Base-by-base conservation (phyloP, 2,797 vertebrate genomes). In the Crocidura indochinensis region DNA sequence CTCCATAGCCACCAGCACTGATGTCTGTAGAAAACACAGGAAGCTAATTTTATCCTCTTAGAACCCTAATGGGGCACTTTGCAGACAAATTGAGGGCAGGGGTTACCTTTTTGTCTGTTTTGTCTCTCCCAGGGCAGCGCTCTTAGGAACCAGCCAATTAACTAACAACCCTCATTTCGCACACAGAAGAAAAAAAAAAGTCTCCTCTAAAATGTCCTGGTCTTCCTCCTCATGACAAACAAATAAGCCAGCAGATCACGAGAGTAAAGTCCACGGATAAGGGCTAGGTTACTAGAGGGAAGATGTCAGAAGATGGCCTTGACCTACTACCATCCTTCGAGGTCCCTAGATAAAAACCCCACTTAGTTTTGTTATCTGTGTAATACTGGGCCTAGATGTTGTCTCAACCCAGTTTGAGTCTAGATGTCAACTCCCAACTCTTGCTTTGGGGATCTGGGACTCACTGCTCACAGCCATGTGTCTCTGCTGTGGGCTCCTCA, bases 41-140 rank as follows among this genome's bases (percentile, higher is more conserved):
- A 72, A 68, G 91, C 94, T 95, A 84, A 88, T 93, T 94, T 94
- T 95, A 74, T 94, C 78, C 44, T 46, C 47, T 4, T 69, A 17
- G 72, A 80, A 73, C 76, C 31, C 5, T 77, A 53, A 14, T 20
- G 68, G 72, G 46, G 31, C 26, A 27, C 26, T 89, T 46, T n/a
- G 29, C 38, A 67, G 83, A 92, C 47, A 91, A 77, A 80, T 12
- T 14, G 38, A 80, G 77, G 84, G 76, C 89, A 72, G 14, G 44
- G 69, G 91, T 71, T 87, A 75, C 31, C 51, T 62, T 49, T 72
- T 77, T 3, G 12, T 68, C 24, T 11, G 10, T 65, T 56, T 10
- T 0, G 5, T 11, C 2, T n/a, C 12, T 62, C 69, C 29, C 92
- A 8, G 79, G 91, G 89, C 89, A 83, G 79, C 31, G 27, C 12